Base-by-base conservation (phyloP, 2,888 invertebrate species). In the Lasioglossum malachurum region DNA sequence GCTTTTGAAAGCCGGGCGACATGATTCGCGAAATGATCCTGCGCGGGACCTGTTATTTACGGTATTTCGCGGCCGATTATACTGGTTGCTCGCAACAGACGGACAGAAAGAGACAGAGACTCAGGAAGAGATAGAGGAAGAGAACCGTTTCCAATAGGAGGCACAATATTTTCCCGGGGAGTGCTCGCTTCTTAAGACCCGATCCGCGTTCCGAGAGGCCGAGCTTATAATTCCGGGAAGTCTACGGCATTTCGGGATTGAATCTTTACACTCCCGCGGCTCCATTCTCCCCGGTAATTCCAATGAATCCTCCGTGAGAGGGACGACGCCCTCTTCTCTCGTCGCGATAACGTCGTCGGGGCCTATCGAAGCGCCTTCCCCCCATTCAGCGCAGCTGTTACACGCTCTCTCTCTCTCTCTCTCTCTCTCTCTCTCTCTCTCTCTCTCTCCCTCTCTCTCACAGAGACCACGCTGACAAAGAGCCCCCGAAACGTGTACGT, bases 301-400 rank as follows among this genome's bases (percentile, higher is more conserved):
- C 85, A 85, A 89, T 89, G 86, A 91, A 84, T 79, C 67, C 77
- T 31, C 3, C 64, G 31, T 8, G 64, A 31, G 64, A 64, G 64
- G 64, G 64, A 19, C 64, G 31, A 31, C 31, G 16, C 16, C 64
- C 31, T 57, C 64, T 64, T 31, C 31, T 64, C 19, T 19, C 64
- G 64, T 35, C 49, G 79, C 77, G 88, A 81, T 71, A 86, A 82
- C 79, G 75, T 83, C 87, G 64, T 49, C 49, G 74, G 73, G 79
- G 82, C 80, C 88, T 82, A 85, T 84, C 85, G 75, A 75, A 19
- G 8, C 77, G 67, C 23, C 77, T 84, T 75, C 64, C 31, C 31
- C 81, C 91, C 86, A 92, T 93, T 92, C 89, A 85, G 31, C 87
- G 89, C 92, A 93, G 92, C 92, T 93, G 92, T 83, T 89, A 90